These are phyloP conservation scores for Romanogobio albipinnatus DNA, from an alignment of 2,113 vertebrate species.

Conservation along the genomic window DNA sequence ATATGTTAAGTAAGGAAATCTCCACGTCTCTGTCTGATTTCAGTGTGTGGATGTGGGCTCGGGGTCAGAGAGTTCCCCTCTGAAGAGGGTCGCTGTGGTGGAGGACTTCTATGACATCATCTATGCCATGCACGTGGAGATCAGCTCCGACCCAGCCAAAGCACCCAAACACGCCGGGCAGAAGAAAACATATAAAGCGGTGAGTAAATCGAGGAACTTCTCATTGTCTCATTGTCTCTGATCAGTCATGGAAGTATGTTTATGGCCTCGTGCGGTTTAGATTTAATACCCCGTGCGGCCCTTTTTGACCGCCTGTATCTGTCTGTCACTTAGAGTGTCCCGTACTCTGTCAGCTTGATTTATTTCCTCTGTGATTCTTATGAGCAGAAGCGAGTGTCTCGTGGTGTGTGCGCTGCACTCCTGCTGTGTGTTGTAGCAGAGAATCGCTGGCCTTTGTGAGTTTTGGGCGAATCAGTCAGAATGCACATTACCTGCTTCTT, in stretches of 20 bases:
- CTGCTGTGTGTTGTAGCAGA: conserved; percentile 1
- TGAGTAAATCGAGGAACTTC: conserved; percentile 68
- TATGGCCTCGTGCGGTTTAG: background rate
- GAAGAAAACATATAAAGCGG: conserved; percentile 99
- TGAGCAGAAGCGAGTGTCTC: background rate
- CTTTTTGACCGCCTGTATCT: conserved; percentile 6
- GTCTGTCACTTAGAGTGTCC: background rate
- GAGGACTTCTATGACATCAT: conserved; percentile 99
- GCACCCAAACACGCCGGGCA: conserved; percentile 96
- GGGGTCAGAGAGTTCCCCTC: conserved; percentile 86
- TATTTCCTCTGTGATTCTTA: background rate
- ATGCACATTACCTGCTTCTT: background rate
- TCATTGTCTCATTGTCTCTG: background rate
- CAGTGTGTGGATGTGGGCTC: conserved; percentile 91
- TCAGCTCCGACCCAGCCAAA: conserved; percentile 89
- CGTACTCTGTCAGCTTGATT: conserved; percentile 16
- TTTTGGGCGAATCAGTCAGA: conserved; percentile 7
- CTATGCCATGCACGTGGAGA: conserved; percentile 99
- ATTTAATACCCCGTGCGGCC: background rate
- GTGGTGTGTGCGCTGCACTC: background rate
- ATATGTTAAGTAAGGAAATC: background rate
- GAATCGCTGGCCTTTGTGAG: conserved; percentile 4
- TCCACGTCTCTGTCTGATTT: conserved; percentile 56
- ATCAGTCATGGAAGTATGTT: background rate
- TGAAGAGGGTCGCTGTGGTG: conserved; percentile 96